phyloP scores from a whole-genome alignment of 2,888 invertebrate genomes.

The Dimorphilus gyrociliatus region DNA sequence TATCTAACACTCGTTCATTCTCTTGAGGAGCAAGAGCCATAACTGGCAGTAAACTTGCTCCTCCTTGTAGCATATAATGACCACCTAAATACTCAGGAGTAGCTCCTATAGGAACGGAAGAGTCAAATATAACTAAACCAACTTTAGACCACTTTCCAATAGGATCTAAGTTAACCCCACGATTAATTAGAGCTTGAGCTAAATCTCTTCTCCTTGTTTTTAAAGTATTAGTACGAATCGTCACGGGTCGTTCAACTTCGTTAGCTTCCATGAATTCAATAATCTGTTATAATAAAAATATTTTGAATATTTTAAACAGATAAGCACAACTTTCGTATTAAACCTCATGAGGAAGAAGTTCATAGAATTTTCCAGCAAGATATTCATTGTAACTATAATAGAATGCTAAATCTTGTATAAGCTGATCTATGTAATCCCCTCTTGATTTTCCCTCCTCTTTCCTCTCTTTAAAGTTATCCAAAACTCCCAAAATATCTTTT shows the following conservation, averaged over 20 bases:
- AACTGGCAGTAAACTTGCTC: slow-evolving; percentile 87
- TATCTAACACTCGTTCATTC: slow-evolving; percentile 76
- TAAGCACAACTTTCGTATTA: no score
- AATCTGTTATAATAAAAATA: slow-evolving; percentile 38
- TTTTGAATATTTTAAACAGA: not conserved
- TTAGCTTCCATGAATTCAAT: slow-evolving; percentile 89
- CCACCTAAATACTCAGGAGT: slow-evolving; percentile 98
- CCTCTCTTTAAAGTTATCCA: slow-evolving; percentile 53
- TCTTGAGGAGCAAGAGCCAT: slow-evolving; percentile 95
- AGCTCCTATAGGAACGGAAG: slow-evolving; percentile 80
- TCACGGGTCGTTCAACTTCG: slow-evolving; percentile 81
- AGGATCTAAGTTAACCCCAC: slow-evolving; percentile 95
- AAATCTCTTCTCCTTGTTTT: slow-evolving; percentile 72
- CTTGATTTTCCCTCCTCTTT: slow-evolving; percentile 44
- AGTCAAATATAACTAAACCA: slow-evolving; percentile 84
- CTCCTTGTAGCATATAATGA: slow-evolving; percentile 86
- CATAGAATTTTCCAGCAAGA: slow-evolving; percentile 63
- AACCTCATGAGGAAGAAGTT: slow-evolving; percentile 28
- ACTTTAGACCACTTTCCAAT: slow-evolving; percentile 97
- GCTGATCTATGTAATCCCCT: slow-evolving; percentile 60
- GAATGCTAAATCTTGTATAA: slow-evolving; percentile 66
- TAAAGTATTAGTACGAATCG: slow-evolving; percentile 83
- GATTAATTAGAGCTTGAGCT: slow-evolving; percentile 80
- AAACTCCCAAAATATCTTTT: slow-evolving; percentile 58
- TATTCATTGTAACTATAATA: slow-evolving; percentile 96